These are phyloP conservation scores for Hippocampus barbouri DNA, from an alignment of 2,113 vertebrate species.

Conservation along the genomic window DNA sequence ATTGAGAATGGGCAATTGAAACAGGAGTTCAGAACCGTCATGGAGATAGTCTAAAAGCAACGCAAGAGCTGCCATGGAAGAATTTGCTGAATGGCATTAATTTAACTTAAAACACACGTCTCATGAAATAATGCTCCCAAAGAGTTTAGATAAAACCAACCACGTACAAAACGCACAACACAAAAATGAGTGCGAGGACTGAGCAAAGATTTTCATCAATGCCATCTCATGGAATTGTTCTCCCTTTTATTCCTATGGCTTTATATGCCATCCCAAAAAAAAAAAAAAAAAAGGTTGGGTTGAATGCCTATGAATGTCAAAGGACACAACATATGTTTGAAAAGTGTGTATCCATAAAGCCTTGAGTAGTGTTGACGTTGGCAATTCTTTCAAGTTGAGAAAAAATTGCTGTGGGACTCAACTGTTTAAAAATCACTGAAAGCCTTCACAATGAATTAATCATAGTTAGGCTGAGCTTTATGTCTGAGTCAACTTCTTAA, in stretches of 20 bases:
- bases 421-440: no score
- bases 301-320: constrained; percentile 48
- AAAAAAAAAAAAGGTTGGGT: constrained; percentile 63
- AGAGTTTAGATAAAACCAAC: not conserved
- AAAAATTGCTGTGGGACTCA: not conserved
- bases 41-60: no score
- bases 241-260: constrained; percentile 29
- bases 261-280: not conserved
- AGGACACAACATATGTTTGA: constrained; percentile 14
- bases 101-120: no score
- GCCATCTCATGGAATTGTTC: constrained; percentile 79
- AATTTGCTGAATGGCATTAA: no score
- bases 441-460: no score
- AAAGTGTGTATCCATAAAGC: constrained; percentile 46
- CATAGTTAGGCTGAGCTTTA: no score
- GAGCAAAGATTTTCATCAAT: not conserved
- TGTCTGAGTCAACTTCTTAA: no score
- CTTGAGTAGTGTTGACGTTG: not conserved
- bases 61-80: no score
- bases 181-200: constrained; percentile 12
- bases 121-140: not conserved
- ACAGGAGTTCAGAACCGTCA: no score
- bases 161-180: not conserved
- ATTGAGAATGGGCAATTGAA: no score
- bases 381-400: not conserved